Evolutionary conservation across 2,113 vertebrate genomes (phyloP).

Genomic region (Tenebrosternarchus preto): DNA sequence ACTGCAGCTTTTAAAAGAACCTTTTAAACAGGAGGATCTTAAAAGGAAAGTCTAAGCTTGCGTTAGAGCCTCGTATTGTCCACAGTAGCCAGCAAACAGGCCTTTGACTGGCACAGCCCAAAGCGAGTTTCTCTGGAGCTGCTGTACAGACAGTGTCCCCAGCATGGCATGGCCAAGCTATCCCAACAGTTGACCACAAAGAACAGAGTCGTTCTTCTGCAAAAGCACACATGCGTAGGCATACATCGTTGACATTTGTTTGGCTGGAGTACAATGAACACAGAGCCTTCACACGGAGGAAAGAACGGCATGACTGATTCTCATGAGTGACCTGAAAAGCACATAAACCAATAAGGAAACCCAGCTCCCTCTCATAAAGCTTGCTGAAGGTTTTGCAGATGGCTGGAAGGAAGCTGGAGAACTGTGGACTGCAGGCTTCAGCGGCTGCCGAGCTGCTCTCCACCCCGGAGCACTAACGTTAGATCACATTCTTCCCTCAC

Average conservation of each 20-base stretch:
- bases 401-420: neutral
- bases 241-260: neutral
- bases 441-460: neutral
- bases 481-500: neutral
- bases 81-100: neutral
- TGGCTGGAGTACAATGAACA: neutral
- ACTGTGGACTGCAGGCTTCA: neutral
- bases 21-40: slow-evolving; percentile 1
- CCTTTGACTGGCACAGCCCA: neutral
- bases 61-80: neutral
- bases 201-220: neutral
- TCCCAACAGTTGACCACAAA: neutral
- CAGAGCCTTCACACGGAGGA: neutral
- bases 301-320: neutral
- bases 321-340: neutral
- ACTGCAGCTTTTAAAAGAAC: neutral
- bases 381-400: neutral
- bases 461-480: neutral
- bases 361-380: neutral
- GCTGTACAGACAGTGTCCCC: neutral
- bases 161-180: neutral
- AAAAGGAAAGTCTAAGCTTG: neutral
- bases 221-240: neutral
- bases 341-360: neutral
- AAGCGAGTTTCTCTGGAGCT: neutral